Evolutionary conservation across 2,888 invertebrate species (phyloP).

Genomic region (Trichopria drosophilae): DNA sequence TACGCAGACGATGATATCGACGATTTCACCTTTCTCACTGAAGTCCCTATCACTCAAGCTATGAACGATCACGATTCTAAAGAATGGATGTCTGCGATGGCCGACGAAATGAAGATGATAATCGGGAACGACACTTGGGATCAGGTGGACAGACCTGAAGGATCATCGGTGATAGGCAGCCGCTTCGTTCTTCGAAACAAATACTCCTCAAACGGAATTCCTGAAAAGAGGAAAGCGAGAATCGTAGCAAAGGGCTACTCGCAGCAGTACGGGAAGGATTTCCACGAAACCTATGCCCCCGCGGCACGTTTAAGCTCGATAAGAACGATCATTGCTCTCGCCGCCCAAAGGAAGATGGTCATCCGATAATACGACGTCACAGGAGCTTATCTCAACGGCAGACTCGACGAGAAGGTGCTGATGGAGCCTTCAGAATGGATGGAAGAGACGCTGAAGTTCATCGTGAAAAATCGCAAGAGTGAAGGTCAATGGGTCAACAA

Average conservation of each 20-base stretch:
- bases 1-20: no score
- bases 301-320: neutral
- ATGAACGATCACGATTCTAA: conserved; percentile 1
- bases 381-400: no score
- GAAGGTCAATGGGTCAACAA: conserved; percentile 1
- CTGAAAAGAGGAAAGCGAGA: no score
- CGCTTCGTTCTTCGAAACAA: neutral
- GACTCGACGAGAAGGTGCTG: no score
- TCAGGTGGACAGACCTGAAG: neutral
- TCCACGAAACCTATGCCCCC: neutral
- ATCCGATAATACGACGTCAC: no score
- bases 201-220: no score
- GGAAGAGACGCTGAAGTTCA: no score
- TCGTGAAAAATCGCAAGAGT: no score
- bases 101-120: conserved; percentile 6
- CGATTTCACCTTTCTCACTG: no score
- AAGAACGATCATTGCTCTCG: neutral
- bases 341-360: neutral
- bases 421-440: no score
- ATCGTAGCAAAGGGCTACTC: neutral
- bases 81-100: conserved; percentile 14
- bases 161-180: neutral
- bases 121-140: conserved; percentile 14
- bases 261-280: neutral
- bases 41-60: conserved; percentile 6